Evolutionary conservation across 2,888 invertebrate genomes (phyloP).

Genomic region (Hirtodrosophila cameraria): DNA sequence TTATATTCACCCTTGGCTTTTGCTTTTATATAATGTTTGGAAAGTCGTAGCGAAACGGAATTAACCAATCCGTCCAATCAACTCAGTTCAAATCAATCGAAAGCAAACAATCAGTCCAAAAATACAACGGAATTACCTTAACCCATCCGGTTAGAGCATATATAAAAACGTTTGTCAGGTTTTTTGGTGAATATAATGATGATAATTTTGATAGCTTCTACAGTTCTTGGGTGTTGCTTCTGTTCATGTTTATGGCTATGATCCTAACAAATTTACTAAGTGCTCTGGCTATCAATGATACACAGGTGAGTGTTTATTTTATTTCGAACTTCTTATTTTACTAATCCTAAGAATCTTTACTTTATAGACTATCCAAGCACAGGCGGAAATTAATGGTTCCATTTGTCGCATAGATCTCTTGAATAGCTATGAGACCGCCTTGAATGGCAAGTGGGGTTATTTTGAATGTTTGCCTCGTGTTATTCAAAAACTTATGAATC

Average conservation of each 20-base stretch:
- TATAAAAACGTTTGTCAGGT: slow-evolving; percentile 93
- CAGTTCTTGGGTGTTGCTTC: slow-evolving; percentile 89
- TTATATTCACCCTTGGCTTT: slow-evolving; percentile 91
- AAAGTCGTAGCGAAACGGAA: slow-evolving; percentile 60
- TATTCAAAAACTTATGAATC: slow-evolving; percentile 35
- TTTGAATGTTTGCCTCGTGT: slow-evolving; percentile 85
- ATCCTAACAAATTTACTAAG: slow-evolving; percentile 92
- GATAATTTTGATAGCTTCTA: slow-evolving; percentile 89
- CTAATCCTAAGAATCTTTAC: too few species aligned
- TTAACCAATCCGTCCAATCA: slow-evolving; percentile 71
- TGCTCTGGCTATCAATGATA: slow-evolving; percentile 93
- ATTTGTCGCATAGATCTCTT: slow-evolving; percentile 89
- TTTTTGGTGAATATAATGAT: slow-evolving; percentile 92
- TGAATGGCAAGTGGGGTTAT: slow-evolving; percentile 84
- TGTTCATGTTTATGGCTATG: slow-evolving; percentile 92
- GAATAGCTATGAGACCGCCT: slow-evolving; percentile 89
- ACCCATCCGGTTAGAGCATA: slow-evolving; percentile 85
- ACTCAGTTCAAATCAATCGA: too few species aligned
- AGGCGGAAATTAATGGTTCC: slow-evolving; percentile 91
- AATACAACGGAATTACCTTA: slow-evolving; percentile 87
- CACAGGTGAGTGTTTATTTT: slow-evolving; percentile 84
- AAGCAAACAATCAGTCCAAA: slow-evolving; percentile 69
- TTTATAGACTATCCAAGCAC: slow-evolving; percentile 87
- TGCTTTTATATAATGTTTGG: slow-evolving; percentile 91
- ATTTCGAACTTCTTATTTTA: too few species aligned